Conservation (phyloP, 2,797 vertebrate species). For the Hybognathus amarus region DNA sequence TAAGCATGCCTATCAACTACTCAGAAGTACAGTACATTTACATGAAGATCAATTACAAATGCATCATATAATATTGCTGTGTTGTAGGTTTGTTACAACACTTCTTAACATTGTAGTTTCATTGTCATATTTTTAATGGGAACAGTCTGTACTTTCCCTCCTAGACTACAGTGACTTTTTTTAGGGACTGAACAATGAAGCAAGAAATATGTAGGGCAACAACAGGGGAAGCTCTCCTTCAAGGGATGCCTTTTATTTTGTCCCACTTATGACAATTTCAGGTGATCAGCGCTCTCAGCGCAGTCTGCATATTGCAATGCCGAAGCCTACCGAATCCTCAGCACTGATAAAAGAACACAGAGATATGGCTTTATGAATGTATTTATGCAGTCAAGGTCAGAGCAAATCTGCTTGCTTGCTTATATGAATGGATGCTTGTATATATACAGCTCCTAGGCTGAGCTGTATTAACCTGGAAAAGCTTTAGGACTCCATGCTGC, state of each 20-base stretch:
- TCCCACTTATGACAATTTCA: slow-evolving; percentile 68
- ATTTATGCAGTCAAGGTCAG: slow-evolving; percentile 75
- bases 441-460: slow-evolving; percentile 51
- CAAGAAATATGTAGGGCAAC: slow-evolving; percentile 76
- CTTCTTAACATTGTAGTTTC: slow-evolving; percentile 55
- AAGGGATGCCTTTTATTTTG: slow-evolving; percentile 79
- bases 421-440: slow-evolving; percentile 43
- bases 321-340: slow-evolving; percentile 66
- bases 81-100: slow-evolving; percentile 60
- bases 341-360: slow-evolving; percentile 57
- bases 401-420: slow-evolving; percentile 66
- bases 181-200: slow-evolving; percentile 68
- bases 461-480: slow-evolving; percentile 29
- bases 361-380: slow-evolving; percentile 66
- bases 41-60: not conserved
- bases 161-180: slow-evolving; percentile 62
- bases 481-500: slow-evolving; percentile 32
- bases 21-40: not conserved
- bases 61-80: not conserved
- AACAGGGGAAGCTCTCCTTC: slow-evolving; percentile 71
- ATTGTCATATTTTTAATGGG: slow-evolving; percentile 70
- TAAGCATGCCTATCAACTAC: not conserved
- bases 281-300: slow-evolving; percentile 6
- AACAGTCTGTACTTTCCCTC: slow-evolving; percentile 52
- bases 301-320: slow-evolving; percentile 38